Conservation (phyloP, 2,888 invertebrate genomes). For the Entomobrya proxima region DNA sequence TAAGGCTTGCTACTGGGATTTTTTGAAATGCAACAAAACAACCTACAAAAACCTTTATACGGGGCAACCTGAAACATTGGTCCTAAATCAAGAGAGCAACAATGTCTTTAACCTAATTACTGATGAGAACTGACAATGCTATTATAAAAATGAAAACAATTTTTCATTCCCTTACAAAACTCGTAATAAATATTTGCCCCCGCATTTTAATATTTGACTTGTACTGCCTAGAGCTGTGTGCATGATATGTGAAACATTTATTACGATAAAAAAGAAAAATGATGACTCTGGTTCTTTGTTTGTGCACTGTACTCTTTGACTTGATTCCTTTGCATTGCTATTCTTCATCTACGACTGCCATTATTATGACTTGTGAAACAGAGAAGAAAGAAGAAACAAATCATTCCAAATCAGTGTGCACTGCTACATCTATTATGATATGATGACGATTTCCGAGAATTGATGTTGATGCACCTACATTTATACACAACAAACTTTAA, state of each 20-base stretch:
- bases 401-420: no score
- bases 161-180: not conserved
- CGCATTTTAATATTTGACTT: not conserved
- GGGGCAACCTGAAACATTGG: not conserved
- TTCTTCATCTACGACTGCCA: not conserved
- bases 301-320: constrained; percentile 7
- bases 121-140: not conserved
- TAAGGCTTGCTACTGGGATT: no score
- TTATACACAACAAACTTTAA: not conserved
- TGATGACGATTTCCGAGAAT: constrained; percentile 24
- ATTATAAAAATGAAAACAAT: constrained; percentile 9
- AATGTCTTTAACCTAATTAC: not conserved
- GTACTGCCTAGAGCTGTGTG: not conserved
- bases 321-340: constrained; percentile 16
- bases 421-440: not conserved
- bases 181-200: not conserved
- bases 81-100: not conserved
- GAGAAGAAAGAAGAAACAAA: not conserved
- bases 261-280: constrained; percentile 3
- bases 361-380: not conserved
- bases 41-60: not conserved
- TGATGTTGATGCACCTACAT: constrained; percentile 4
- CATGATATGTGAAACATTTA: not conserved
- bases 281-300: not conserved
- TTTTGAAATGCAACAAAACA: no score